Base-by-base conservation (phyloP, 37 sponge, comb jelly and placozoan genomes). In the Geodia barretti region DNA sequence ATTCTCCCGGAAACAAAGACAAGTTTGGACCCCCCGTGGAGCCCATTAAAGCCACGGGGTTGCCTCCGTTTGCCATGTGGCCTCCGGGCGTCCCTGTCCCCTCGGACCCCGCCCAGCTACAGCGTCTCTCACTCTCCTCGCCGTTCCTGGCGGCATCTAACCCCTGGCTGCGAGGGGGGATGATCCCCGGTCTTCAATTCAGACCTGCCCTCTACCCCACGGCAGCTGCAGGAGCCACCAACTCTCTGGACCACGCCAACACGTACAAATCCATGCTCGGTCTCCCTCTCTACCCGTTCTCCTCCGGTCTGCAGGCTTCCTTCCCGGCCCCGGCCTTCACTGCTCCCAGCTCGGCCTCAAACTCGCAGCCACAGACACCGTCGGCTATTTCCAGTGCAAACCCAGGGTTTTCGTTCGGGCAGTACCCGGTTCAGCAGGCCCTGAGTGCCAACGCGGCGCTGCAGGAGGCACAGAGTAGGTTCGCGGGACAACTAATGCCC, bases 281-380 rank as follows among this genome's bases (percentile, higher is more conserved):
- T 14, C 54, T 47, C 14, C 54, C 54, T 47, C 54, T 47, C 7
- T 26, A 32, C 19, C 37, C 32, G 3, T 47, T 39, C 34, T 43
- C 65, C 25, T 43, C 40, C 31, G 59, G 41, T 7, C 25, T 34
- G 24, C 1, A 9, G 32, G 41, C 40, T 60, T 35, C 68, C 1
- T 68, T 68, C 31, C 32, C 68, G 2, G 31, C 34, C 20, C 33
- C 68, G 3, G 68, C 68, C 20, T 68, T 68, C 68, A 28, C 32
- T 33, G 2, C 34, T 1, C 9, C 68, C 25, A 33, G 68, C 20
- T 7, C 68, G 34, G 68, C 33, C 20, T 20, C 68, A 28, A 68
- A 68, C 33, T 3, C 68, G 2, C 68, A 68, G 33, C 68, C 68
- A 29, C 68, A 68, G 34, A 68, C 68, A 68, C 68, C 68, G 20